Evolutionary conservation across 2,888 invertebrate genomes (phyloP).

Genomic region (Onthophagus sagittarius): DNA sequence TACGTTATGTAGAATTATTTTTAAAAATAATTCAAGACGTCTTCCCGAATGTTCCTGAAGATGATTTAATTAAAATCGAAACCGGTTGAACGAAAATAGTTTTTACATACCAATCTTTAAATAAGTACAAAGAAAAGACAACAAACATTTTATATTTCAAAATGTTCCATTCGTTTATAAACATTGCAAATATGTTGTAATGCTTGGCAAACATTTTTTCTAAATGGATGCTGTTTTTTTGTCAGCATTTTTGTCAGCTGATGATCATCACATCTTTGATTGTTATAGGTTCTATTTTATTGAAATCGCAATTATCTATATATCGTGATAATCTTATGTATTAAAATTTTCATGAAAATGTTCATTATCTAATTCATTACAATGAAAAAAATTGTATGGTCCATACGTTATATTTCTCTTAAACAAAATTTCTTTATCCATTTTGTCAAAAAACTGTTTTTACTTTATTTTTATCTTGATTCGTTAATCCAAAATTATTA

Average conservation of each 20-base stretch:
- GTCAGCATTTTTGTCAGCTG: constrained; percentile 10
- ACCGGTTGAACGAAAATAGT: too few species aligned
- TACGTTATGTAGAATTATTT: too few species aligned
- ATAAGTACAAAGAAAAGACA: too few species aligned
- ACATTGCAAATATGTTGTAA: background rate
- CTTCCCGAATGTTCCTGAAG: too few species aligned
- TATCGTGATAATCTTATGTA: background rate
- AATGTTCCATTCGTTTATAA: background rate
- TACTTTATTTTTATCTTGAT: background rate
- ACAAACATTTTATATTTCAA: too few species aligned
- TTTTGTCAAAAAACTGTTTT: background rate
- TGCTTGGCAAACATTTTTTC: constrained; percentile 8
- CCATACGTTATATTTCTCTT: constrained; percentile 13
- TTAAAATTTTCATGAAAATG: constrained; percentile 5
- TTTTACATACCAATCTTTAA: too few species aligned
- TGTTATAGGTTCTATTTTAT: background rate
- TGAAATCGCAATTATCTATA: background rate
- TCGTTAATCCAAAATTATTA: background rate
- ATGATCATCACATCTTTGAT: background rate
- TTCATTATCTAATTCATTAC: constrained; percentile 8
- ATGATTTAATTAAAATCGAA: too few species aligned
- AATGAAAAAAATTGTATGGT: constrained; percentile 13
- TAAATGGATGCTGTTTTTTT: constrained; percentile 11
- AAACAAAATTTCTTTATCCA: background rate
- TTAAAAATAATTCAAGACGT: too few species aligned